phyloP scores from a whole-genome alignment of 2,797 vertebrate genomes.

The Lacerta bilineata region DNA sequence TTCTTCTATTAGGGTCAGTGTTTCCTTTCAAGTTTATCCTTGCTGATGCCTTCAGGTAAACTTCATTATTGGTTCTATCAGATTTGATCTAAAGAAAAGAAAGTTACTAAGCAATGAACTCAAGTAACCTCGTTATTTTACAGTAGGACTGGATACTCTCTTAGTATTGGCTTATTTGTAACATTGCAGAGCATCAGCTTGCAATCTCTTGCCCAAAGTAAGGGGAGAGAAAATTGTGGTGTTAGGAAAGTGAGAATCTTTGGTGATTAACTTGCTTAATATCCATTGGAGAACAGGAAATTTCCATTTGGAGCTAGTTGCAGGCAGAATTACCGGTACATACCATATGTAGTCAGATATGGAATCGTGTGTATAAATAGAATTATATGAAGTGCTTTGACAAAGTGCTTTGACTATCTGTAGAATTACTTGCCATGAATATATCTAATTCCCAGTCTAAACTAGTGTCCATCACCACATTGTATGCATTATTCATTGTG shows the following conservation, averaged over 20 bases:
- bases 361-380: not conserved
- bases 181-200: not conserved
- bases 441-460: not conserved
- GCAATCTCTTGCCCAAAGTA: not conserved
- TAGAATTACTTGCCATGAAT: not conserved
- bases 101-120: not conserved
- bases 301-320: not conserved
- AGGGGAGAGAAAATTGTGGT: not conserved
- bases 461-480: not conserved
- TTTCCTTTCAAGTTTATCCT: not conserved
- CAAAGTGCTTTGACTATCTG: no score
- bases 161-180: not conserved
- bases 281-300: not conserved
- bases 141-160: not conserved
- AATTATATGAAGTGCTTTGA: not conserved
- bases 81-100: not conserved
- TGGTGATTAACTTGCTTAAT: not conserved
- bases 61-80: not conserved
- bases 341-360: not conserved
- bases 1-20: not conserved
- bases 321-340: not conserved
- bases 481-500: not conserved
- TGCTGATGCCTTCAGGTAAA: constrained; percentile 1
- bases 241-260: not conserved
- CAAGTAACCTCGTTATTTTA: not conserved